Evolutionary conservation across 1,140 invertebrate genomes (phyloP).

Genomic region (Homarus americanus): DNA sequence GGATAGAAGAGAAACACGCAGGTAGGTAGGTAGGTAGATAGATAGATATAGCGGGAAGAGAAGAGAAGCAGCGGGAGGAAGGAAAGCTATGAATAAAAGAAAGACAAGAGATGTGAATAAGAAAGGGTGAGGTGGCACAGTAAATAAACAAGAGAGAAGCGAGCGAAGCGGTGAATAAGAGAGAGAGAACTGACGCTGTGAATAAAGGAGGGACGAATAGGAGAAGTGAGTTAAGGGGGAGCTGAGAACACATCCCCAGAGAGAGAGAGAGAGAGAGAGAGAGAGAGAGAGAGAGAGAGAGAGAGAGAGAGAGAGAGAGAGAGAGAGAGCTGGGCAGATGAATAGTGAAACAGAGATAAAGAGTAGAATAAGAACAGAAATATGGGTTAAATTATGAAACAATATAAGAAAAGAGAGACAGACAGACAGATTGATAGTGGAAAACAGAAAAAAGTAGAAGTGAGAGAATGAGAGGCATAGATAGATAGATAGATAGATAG

Average conservation of each 20-base stretch:
- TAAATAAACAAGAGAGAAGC: neutral
- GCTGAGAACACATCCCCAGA: neutral
- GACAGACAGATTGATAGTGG: neutral
- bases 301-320: slow-evolving; percentile 34
- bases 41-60: neutral
- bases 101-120: neutral
- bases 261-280: neutral
- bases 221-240: slow-evolving; percentile 1
- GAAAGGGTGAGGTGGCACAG: neutral
- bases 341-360: neutral
- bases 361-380: neutral
- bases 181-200: neutral
- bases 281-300: slow-evolving; percentile 13
- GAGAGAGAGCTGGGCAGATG: neutral
- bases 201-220: neutral
- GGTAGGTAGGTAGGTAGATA: too few relatives aligned
- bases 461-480: neutral
- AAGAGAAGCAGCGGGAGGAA: neutral
- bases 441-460: neutral
- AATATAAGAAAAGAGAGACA: neutral
- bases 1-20: neutral
- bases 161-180: neutral
- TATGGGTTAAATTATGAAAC: neutral
- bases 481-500: too few relatives aligned
- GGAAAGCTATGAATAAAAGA: neutral